phyloP scores from a whole-genome alignment of 2,888 invertebrate genomes.

The Coecobrya sp. region DNA sequence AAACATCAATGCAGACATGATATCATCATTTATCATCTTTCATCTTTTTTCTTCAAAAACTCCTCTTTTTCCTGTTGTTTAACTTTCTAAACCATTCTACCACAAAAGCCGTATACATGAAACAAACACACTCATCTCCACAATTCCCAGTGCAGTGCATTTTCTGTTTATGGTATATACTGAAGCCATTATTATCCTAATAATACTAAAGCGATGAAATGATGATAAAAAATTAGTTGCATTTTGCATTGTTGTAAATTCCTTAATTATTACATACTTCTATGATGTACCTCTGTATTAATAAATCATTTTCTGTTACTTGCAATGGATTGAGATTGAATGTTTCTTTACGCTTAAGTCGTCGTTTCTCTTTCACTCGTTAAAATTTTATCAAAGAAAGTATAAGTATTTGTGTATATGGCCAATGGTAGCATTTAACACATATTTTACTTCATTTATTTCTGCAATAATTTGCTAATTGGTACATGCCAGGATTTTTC shows the following conservation, averaged over 20 bases:
- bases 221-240: constrained; percentile 37
- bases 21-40: constrained; percentile 62
- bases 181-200: neutral
- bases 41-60: neutral
- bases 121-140: neutral
- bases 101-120: constrained; percentile 23
- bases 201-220: too few relatives aligned
- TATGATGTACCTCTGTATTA: neutral
- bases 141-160: neutral
- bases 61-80: constrained; percentile 42
- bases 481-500: neutral
- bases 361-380: constrained; percentile 20
- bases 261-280: constrained; percentile 16
- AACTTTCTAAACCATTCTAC: constrained; percentile 71
- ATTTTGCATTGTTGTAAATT: constrained; percentile 35
- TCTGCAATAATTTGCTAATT: neutral
- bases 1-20: constrained; percentile 38
- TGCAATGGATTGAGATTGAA: neutral
- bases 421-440: constrained; percentile 4
- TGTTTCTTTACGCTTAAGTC: neutral
- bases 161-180: neutral
- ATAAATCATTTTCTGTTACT: constrained; percentile 42
- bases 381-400: constrained; percentile 50
- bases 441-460: constrained; percentile 26
- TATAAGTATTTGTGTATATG: neutral